These are phyloP conservation scores for Halichondria panicea DNA, from an alignment of 37 sponge, comb jelly and placozoan species.

Conservation along the genomic window DNA sequence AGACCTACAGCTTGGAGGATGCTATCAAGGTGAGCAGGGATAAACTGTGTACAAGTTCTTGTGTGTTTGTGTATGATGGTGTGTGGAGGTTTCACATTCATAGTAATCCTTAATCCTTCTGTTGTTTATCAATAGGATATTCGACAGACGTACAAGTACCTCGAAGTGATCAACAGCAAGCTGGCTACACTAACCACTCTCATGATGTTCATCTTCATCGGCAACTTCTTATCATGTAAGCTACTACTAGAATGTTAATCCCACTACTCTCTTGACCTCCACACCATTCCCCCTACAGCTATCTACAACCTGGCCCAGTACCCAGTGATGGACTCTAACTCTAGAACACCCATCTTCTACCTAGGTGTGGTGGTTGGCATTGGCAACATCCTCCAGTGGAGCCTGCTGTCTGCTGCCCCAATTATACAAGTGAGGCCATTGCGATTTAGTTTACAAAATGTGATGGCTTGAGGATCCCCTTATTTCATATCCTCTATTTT, in stretches of 20 bases:
- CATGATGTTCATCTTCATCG: constrained; percentile 56
- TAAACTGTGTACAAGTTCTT: not conserved
- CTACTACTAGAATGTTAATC: not conserved
- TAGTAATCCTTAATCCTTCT: too few relatives aligned
- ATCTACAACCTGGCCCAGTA: not conserved
- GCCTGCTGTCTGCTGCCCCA: constrained; percentile 29
- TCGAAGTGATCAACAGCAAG: constrained; percentile 55
- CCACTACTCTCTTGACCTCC: not conserved
- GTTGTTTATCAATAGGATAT: constrained; percentile 37
- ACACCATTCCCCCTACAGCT: constrained; percentile 22
- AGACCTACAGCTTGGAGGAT: constrained; percentile 44
- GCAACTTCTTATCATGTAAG: constrained; percentile 42
- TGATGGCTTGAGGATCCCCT: too few relatives aligned
- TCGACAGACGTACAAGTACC: constrained; percentile 22
- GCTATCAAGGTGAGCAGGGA: constrained; percentile 45
- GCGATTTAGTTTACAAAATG: not conserved
- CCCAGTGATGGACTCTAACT: not conserved
- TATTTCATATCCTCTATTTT: not conserved
- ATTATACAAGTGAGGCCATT: constrained; percentile 50
- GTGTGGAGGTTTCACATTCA: not conserved
- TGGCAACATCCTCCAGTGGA: constrained; percentile 64
- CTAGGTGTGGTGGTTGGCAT: constrained; percentile 30
- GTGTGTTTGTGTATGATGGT: constrained; percentile 5
- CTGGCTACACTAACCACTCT: constrained; percentile 45
- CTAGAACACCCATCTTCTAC: not conserved